These are phyloP conservation scores for Neria commutata DNA, from an alignment of 2,888 invertebrate species.

Conservation along the genomic window DNA sequence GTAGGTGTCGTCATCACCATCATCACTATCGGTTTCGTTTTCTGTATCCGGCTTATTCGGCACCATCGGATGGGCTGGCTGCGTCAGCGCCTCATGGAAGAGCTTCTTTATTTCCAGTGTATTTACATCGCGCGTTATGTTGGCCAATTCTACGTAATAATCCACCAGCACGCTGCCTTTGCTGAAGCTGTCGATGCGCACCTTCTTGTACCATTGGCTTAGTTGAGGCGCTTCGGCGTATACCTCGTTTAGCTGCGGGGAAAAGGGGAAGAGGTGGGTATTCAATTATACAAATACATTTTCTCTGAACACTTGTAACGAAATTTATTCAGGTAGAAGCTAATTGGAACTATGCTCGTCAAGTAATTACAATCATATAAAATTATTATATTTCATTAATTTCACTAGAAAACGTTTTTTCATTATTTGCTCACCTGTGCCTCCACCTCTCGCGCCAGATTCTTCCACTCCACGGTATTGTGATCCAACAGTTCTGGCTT, in stretches of 20 bases:
- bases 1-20: constrained; percentile 26
- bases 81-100: constrained; percentile 68
- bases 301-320: neutral
- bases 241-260: constrained; percentile 79
- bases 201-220: constrained; percentile 82
- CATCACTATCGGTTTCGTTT: constrained; percentile 64
- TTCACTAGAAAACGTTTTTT: neutral
- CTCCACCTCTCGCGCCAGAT: constrained; percentile 79
- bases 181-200: constrained; percentile 86
- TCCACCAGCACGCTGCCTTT: constrained; percentile 88
- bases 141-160: constrained; percentile 82
- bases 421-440: constrained; percentile 70
- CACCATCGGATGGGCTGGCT: constrained; percentile 53
- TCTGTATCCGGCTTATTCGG: constrained; percentile 62
- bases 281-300: too few relatives aligned
- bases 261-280: too few relatives aligned
- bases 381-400: too few relatives aligned
- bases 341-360: neutral
- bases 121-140: constrained; percentile 72
- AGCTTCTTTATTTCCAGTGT: constrained; percentile 74
- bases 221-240: constrained; percentile 77
- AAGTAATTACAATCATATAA: too few relatives aligned
- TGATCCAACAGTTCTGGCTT: constrained; percentile 84
- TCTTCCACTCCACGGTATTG: constrained; percentile 86
- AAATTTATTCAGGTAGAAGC: neutral